These are phyloP conservation scores for Paedocypris micromegethes DNA, from an alignment of 2,797 vertebrate species.

Conservation along the genomic window DNA sequence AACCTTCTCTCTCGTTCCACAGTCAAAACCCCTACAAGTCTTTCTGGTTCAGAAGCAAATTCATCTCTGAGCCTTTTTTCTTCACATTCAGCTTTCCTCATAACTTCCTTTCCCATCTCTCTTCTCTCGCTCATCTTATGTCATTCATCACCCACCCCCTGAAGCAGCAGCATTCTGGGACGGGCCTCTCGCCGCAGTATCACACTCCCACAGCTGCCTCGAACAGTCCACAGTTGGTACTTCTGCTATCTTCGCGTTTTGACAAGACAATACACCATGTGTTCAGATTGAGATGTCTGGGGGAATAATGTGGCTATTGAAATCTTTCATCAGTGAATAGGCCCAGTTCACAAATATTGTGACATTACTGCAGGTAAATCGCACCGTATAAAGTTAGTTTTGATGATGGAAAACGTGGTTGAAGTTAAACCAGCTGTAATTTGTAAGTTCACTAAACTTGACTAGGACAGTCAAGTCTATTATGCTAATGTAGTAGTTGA, in stretches of 20 bases:
- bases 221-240: conserved; percentile 29
- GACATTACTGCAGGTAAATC: background rate
- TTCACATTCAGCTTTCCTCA: background rate
- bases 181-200: conserved; percentile 42
- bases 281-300: conserved; percentile 2
- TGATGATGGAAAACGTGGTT: no score
- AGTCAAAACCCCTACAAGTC: conserved; percentile 33
- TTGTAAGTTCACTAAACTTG: no score
- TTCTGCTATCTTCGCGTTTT: conserved; percentile 13
- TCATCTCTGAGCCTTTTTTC: conserved; percentile 1
- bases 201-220: conserved; percentile 48
- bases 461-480: no score
- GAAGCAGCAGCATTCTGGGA: conserved; percentile 33
- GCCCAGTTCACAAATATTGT: background rate
- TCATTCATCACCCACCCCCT: conserved; percentile 29
- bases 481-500: no score
- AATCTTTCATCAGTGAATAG: background rate
- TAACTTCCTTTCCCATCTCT: background rate
- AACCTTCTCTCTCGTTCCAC: conserved; percentile 37
- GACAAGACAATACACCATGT: background rate
- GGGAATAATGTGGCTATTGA: background rate
- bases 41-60: background rate
- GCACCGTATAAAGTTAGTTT: no score
- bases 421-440: no score
- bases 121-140: conserved; percentile 7